These are phyloP conservation scores for Momotus momota DNA, from an alignment of 2,797 vertebrate genomes.

Conservation along the genomic window DNA sequence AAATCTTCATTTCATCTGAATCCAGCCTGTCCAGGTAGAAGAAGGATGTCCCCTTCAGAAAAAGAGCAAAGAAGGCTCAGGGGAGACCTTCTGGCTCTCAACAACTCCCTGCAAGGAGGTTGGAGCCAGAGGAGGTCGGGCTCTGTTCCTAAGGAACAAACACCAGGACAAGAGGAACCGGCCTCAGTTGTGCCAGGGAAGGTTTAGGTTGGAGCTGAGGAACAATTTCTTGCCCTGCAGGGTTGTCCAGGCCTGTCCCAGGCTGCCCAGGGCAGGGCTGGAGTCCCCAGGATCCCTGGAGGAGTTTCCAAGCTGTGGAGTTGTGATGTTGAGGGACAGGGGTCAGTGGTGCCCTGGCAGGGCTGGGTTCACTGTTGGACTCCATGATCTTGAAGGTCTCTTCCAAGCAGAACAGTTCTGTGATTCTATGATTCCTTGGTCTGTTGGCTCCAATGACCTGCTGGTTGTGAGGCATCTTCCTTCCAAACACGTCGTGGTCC, in stretches of 20 bases:
- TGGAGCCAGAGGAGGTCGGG: not conserved
- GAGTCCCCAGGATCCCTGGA: not conserved
- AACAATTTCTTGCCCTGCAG: not conserved
- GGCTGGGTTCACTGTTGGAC: not conserved
- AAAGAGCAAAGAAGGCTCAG: not conserved
- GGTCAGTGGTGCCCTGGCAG: not conserved
- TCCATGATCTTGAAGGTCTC: not conserved
- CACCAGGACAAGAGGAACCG: not conserved
- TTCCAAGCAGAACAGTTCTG: not conserved
- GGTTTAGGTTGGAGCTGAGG: not conserved
- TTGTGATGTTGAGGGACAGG: not conserved
- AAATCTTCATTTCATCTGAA: not conserved
- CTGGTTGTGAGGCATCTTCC: not conserved
- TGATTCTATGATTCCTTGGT: not conserved
- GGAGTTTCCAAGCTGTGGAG: not conserved
- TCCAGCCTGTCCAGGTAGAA: no score
- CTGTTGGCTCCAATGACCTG: not conserved
- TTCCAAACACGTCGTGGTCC: fast-evolving
- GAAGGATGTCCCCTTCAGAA: not conserved
- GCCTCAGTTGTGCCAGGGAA: not conserved
- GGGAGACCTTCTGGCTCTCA: not conserved
- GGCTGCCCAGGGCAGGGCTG: not conserved
- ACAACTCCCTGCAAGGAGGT: not conserved
- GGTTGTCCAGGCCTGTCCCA: not conserved
- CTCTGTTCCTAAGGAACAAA: not conserved